Conservation (phyloP, 2,113 vertebrate species). For the Spea bombifrons region DNA sequence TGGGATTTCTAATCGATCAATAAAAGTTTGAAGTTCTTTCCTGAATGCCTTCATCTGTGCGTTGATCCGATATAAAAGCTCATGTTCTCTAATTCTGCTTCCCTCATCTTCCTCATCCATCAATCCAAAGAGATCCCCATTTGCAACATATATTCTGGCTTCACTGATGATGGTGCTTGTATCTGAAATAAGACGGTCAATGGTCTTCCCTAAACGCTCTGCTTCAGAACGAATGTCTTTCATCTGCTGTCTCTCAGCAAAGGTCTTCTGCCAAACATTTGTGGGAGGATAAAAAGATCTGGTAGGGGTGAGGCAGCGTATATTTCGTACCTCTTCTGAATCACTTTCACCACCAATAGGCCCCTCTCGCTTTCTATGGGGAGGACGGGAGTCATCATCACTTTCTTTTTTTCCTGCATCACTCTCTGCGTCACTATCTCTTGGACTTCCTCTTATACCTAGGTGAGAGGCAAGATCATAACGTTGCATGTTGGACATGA, state of each 20-base stretch:
- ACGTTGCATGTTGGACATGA: conserved; percentile 98
- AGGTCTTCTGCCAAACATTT: conserved; percentile 82
- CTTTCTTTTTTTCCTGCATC: conserved; percentile 89
- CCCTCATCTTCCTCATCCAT: conserved; percentile 94
- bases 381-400: conserved; percentile 87
- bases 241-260: conserved; percentile 94
- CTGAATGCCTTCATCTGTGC: conserved; percentile 98
- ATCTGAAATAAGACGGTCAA: conserved; percentile 93
- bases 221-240: conserved; percentile 95
- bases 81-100: conserved; percentile 91
- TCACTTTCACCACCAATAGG: conserved; percentile 94
- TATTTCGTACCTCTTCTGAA: conserved; percentile 92
- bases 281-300: conserved; percentile 82
- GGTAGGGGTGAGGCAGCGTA: conserved; percentile 90
- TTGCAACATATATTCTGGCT: conserved; percentile 88
- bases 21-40: conserved; percentile 95
- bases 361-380: conserved; percentile 93
- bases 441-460: conserved; percentile 87
- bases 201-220: conserved; percentile 91
- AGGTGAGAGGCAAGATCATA: conserved; percentile 96
- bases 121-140: conserved; percentile 88
- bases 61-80: conserved; percentile 94
- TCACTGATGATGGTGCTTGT: conserved; percentile 96
- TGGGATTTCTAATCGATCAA: conserved; percentile 94
- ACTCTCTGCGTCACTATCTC: conserved; percentile 92